Evolutionary conservation across 1,140 invertebrate species (phyloP), one percentile per base, ranked within the genome.

Genomic region (Sycobia sp.): DNA sequence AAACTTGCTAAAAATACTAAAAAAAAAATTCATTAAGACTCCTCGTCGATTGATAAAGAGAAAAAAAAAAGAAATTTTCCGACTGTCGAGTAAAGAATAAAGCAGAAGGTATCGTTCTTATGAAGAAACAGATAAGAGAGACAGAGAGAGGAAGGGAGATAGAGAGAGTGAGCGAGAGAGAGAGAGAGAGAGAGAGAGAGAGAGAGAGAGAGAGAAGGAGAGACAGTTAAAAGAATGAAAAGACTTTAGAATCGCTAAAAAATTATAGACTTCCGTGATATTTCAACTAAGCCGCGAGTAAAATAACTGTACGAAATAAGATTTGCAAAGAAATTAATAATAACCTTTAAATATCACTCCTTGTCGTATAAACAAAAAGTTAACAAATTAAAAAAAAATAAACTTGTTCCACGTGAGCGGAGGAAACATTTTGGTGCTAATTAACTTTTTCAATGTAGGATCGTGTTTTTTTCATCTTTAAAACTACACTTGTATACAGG

Each of bases 391-490:
- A 23, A 32, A 13, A 39, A 38, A 23, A 18, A 23, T 29, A 43
- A 13, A 22, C 39, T 55, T 43, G 13, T 20, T 41, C n/a, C 34
- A 3, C 55, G 41, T 47, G 20, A 47, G 29, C 55, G 55, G 43
- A 47, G 43, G 13, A 23, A 57, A 46, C 34, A 34, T 57, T 57
- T 34, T 22, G 14, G 18, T 22, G 32, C 32, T n/a, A n/a, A n/a
- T n/a, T n/a, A 14, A 57, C 43, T 57, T 57, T 57, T 57, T 57
- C 34, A 57, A 57, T 57, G 41, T 57, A 57, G 27, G 47, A n/a
- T 46, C 29, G 43, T 57, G 41, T 57, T 57, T 47, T 46, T n/a
- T 47, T 57, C 22, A 57, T 34, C 27, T 36, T 57, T 11, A 27
- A 55, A 14, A 23, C 27, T 44, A 56, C n/a, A 20, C 53, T 18